phyloP scores from a whole-genome alignment of 2,797 vertebrate genomes.

The Coccyzus lansbergi region DNA sequence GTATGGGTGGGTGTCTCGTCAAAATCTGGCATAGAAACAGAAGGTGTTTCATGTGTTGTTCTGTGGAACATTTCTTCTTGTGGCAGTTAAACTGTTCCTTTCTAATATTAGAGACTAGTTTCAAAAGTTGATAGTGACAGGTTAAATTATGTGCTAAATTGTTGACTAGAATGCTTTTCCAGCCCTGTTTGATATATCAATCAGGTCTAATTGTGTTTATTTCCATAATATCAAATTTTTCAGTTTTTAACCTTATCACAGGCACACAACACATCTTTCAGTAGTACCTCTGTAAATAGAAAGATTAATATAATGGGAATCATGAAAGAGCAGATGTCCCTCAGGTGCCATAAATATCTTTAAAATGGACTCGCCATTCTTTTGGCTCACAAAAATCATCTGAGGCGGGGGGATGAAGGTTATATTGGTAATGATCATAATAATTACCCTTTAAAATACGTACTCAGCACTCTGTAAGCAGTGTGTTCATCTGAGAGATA shows the following conservation, averaged over 20 bases:
- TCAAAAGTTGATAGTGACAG: not conserved
- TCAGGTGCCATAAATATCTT: not conserved
- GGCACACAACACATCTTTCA: not conserved
- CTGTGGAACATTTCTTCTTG: not conserved
- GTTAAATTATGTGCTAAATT: not conserved
- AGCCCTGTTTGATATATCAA: accelerated
- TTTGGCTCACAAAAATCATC: not conserved
- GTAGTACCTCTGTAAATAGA: not conserved
- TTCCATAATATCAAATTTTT: not conserved
- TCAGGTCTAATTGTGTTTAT: not conserved
- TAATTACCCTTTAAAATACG: not conserved
- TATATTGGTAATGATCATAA: not conserved
- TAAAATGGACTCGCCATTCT: not conserved
- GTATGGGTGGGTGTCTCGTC: not conserved
- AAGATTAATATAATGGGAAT: not conserved
- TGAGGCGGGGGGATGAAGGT: not conserved
- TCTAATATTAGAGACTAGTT: not conserved
- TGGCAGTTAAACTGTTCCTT: not conserved
- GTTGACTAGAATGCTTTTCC: not conserved
- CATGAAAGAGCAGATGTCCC: not conserved
- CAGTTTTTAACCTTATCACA: not conserved
- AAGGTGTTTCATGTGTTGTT: not conserved
- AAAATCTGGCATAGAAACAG: not conserved
- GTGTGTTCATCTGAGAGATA: not conserved
- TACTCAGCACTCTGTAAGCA: not conserved